phyloP scores from a whole-genome alignment of 2,113 vertebrate genomes.

The Hippocampus mohnikei region DNA sequence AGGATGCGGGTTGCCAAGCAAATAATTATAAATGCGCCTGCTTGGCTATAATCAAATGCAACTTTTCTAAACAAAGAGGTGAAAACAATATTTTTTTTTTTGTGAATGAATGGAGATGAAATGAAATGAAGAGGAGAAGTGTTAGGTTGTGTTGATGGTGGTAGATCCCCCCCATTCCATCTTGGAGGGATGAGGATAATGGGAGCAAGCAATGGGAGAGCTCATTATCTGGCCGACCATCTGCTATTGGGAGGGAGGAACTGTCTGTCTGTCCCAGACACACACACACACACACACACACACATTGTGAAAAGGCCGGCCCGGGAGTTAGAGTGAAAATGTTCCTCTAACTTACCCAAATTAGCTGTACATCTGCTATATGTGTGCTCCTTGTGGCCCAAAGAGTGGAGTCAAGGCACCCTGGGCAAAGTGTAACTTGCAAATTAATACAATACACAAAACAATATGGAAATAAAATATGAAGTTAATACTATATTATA shows the following conservation, averaged over 20 bases:
- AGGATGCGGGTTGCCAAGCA: background rate
- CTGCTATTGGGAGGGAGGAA: constrained; percentile 84
- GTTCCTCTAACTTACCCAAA: constrained; percentile 42
- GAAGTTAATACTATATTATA: background rate
- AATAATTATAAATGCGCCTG: background rate
- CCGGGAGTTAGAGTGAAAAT: constrained; percentile 34
- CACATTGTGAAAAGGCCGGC: constrained; percentile 48
- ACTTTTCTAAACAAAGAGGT: constrained; percentile 15
- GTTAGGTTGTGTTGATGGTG: constrained; percentile 31
- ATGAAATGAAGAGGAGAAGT: constrained; percentile 30
- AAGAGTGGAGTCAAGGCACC: background rate
- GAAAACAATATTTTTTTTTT: background rate
- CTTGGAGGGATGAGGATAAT: constrained; percentile 53
- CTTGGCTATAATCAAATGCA: background rate
- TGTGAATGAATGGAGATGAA: constrained; percentile 27
- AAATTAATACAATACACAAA: background rate
- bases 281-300: constrained; percentile 41
- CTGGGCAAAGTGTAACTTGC: background rate
- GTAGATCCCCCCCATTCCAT: constrained; percentile 36
- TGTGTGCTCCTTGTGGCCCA: constrained; percentile 22
- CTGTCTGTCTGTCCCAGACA: constrained; percentile 71
- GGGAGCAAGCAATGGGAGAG: constrained; percentile 78
- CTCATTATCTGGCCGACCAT: constrained; percentile 93
- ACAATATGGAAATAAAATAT: background rate
- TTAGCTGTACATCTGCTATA: constrained; percentile 41